Base-by-base conservation (phyloP, 2,113 vertebrate genomes). In the Orycteropus afer region DNA sequence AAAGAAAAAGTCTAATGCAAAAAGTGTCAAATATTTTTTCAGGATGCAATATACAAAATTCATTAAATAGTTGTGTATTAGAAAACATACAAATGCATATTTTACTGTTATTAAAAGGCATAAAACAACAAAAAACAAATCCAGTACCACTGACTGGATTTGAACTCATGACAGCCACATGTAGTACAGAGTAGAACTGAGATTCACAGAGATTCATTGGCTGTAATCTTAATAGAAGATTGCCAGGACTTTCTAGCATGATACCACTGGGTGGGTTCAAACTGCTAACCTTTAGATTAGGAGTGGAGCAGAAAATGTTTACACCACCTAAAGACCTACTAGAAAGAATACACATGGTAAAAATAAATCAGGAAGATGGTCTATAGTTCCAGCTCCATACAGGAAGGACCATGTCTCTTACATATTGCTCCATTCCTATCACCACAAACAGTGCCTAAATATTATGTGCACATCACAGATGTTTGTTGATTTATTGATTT, bases 1-100 rank as follows among this genome's bases (percentile, higher is more conserved):
- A 32, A 90, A 86, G 65, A 76, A 96, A 96, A 94, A 87, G 9
- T 88, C 1, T 57, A 78, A 69, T 71, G 69, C 3, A 29, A 78
- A 85, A 84, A 32, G 29, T 49, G n/a, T 80, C 59, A 93, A 81
- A 34, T 59, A 37, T 20, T 65, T 85, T 88, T 86, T 37, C 18
- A 49, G 7, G 42, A 45, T 57, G 11, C 5, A 61, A 13, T 85
- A 15, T 1, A 42, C 59, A 18, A 2, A 22, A 78, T 73, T 93
- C 80, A 73, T 78, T 29, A 53, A 91, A 67, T 17, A 80, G 7
- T 1, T 82, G 18, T 87, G 1, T 45, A 89, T 34, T 37, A 5
- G 5, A 69, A 81, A 29, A 73, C 13, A 34, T 45, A 49, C 7
- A 82, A 13, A 79, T 47, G 20, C 10, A 84, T 80, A 78, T 78